Conservation (phyloP, 2,888 invertebrate species). For the Brassicogethes aeneus region DNA sequence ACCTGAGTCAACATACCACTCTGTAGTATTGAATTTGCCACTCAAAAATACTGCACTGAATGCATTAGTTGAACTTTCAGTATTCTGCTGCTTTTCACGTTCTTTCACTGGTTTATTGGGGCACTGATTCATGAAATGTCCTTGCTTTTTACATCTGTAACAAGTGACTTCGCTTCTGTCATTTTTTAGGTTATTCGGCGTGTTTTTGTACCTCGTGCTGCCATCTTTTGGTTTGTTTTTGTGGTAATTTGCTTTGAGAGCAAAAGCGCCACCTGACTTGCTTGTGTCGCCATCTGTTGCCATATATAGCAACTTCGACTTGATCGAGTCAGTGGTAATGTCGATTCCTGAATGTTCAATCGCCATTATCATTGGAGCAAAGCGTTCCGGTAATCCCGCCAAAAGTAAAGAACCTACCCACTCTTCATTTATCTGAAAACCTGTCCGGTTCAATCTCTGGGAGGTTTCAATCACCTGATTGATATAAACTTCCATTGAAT, state of each 20-base stretch:
- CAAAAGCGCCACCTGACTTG: conserved; percentile 9
- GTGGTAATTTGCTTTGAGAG: conserved; percentile 4
- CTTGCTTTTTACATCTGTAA: conserved; percentile 16
- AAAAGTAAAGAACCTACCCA: too few species aligned
- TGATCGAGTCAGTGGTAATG: conserved; percentile 22
- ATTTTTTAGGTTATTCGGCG: conserved; percentile 3
- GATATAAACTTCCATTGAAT: too few species aligned
- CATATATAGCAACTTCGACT: conserved; percentile 24
- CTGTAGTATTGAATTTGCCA: conserved; percentile 9
- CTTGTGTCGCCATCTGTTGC: conserved; percentile 10
- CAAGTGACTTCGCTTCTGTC: conserved; percentile 11
- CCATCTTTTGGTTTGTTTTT: conserved; percentile 6
- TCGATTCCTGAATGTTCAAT: conserved; percentile 21
- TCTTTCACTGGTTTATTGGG: conserved; percentile 6
- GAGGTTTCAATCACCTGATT: too few species aligned
- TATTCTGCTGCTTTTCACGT: neutral
- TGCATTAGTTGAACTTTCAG: conserved; percentile 8
- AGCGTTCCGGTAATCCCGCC: conserved; percentile 20
- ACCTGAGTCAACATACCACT: conserved; percentile 20
- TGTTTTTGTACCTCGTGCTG: too few species aligned
- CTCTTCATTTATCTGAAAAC: too few species aligned
- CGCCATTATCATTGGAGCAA: conserved; percentile 21
- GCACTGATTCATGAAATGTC: conserved; percentile 16
- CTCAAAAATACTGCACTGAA: conserved; percentile 19
- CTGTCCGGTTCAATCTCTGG: too few species aligned